These are phyloP conservation scores for Phaonia tiefii DNA, from an alignment of 2,888 invertebrate species.

Conservation along the genomic window DNA sequence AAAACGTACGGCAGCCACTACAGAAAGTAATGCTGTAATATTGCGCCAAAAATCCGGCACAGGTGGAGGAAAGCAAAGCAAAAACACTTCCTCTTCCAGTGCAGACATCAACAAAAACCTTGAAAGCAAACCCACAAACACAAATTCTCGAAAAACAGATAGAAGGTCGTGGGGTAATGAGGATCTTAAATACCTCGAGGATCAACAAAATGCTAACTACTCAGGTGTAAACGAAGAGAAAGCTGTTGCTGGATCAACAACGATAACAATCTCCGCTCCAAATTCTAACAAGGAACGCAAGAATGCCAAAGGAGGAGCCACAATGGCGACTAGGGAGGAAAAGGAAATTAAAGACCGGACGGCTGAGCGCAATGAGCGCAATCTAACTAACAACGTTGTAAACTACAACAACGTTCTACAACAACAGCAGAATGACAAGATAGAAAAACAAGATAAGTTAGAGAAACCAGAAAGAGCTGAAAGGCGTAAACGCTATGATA, in stretches of 20 bases:
- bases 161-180: conserved; percentile 87
- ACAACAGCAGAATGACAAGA: conserved; percentile 43
- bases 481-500: conserved; percentile 57
- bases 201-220: conserved; percentile 68
- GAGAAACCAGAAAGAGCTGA: conserved; percentile 68
- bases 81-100: conserved; percentile 74
- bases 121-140: conserved; percentile 65
- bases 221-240: conserved; percentile 70
- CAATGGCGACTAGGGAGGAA: conserved; percentile 51
- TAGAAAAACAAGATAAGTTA: conserved; percentile 46
- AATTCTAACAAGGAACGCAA: conserved; percentile 48
- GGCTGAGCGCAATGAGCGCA: conserved; percentile 64
- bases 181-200: conserved; percentile 82
- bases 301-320: conserved; percentile 18
- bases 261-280: conserved; percentile 42
- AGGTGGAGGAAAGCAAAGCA: conserved; percentile 71
- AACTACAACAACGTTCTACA: not conserved
- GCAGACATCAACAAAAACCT: conserved; percentile 76
- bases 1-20: conserved; percentile 75
- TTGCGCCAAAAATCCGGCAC: conserved; percentile 74
- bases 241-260: conserved; percentile 10
- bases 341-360: conserved; percentile 66
- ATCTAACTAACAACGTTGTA: conserved; percentile 48
- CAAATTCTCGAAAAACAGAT: conserved; percentile 78
- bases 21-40: conserved; percentile 77